Percentiles rank a stretch among this genome's conserved stretches.
Evolutionary conservation across 2,888 invertebrate genomes (phyloP).

Genomic region (Thalpophila matura): DNA sequence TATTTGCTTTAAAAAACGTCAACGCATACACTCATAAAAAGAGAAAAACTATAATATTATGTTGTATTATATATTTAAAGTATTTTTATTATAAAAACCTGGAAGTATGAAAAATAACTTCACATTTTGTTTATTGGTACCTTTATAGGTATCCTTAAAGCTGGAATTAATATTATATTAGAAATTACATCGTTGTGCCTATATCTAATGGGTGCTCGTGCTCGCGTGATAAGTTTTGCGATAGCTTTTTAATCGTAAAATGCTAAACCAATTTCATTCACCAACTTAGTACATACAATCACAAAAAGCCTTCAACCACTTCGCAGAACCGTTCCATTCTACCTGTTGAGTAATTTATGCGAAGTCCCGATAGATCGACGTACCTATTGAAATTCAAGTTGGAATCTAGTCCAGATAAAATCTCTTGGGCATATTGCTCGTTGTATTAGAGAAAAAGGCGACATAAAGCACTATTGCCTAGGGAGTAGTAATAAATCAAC

Average conservation of each 20-base stretch:
- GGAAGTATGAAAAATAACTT: too few relatives aligned
- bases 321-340: constrained; percentile 30
- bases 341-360: constrained; percentile 62
- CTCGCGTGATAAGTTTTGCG: too few relatives aligned
- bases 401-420: constrained; percentile 37
- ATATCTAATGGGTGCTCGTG: too few relatives aligned
- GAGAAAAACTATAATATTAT: too few relatives aligned
- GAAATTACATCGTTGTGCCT: too few relatives aligned
- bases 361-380: constrained; percentile 24
- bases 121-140: too few relatives aligned
- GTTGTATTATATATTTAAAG: too few relatives aligned
- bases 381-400: constrained; percentile 48
- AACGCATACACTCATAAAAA: too few relatives aligned
- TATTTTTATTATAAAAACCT: too few relatives aligned
- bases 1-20: too few relatives aligned
- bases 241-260: neutral
- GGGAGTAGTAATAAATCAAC: constrained; percentile 67
- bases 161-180: too few relatives aligned
- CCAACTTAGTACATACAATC: constrained; percentile 12
- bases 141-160: too few relatives aligned
- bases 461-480: constrained; percentile 60
- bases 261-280: neutral
- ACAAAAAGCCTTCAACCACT: constrained; percentile 32
- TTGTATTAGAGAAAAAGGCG: constrained; percentile 47
- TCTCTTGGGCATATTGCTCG: constrained; percentile 44